These are phyloP conservation scores for Phalanger gymnotis DNA, from an alignment of 2,797 vertebrate genomes.

Conservation along the genomic window DNA sequence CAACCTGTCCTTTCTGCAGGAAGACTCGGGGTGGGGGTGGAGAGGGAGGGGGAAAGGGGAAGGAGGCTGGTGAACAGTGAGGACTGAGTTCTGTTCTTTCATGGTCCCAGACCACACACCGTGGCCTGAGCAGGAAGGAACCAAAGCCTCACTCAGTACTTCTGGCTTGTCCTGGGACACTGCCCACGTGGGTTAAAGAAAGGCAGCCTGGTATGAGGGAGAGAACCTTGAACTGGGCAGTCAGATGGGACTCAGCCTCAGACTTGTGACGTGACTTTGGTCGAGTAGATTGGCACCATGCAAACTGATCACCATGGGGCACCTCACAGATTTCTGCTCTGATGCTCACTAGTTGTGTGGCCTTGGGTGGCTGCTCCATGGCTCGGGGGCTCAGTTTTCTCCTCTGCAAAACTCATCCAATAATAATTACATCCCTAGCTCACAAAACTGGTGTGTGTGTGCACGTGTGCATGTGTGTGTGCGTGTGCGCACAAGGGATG, in stretches of 20 bases:
- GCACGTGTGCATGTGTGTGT: too few relatives aligned
- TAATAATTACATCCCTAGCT: not conserved
- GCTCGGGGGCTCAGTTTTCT: not conserved
- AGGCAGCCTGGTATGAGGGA: not conserved
- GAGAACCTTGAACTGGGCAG: not conserved
- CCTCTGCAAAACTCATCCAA: not conserved
- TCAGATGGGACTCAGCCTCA: not conserved
- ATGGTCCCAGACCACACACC: not conserved
- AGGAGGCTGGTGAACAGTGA: not conserved
- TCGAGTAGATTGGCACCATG: not conserved
- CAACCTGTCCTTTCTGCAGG: not conserved
- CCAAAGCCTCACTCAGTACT: not conserved
- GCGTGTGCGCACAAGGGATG: not conserved
- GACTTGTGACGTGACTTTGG: not conserved
- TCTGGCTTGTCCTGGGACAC: not conserved
- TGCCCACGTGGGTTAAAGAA: not conserved
- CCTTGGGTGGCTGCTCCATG: not conserved
- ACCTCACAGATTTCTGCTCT: not conserved
- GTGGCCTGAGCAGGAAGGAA: not conserved
- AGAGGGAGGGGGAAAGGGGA: too few relatives aligned
- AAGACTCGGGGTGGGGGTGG: not conserved
- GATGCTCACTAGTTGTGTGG: not conserved
- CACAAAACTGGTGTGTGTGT: not conserved
- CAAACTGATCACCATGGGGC: not conserved
- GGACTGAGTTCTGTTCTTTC: not conserved